Base-by-base conservation (phyloP, 64 coral and sea anemone genomes). In the Stichodactyla mertensii region DNA sequence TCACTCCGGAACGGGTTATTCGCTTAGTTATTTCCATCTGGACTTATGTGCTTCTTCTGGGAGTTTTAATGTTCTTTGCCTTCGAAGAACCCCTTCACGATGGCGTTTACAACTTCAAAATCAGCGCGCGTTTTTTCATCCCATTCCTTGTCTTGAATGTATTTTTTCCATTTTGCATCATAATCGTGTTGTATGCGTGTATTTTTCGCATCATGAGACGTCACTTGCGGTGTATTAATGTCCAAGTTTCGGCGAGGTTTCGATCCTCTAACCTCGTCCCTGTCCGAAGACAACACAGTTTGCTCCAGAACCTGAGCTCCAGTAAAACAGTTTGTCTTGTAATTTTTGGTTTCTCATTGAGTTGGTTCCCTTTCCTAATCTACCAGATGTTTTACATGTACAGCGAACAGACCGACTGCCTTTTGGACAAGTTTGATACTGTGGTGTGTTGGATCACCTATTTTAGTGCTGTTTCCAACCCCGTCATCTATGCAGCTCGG, bases 381-480 rank as follows among this genome's bases (percentile, higher is more conserved):
- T 91, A 86, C 27, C 84, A 91, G 16, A 12, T 91, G 11, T 79
- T 86, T 18, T 91, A 86, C 55, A 82, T 91, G 13, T 87, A 67
- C 6, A 82, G 85, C 66, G 27, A 87, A 57, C 71, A 91, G 54
- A 81, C 52, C 15, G 18, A 87, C 6, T 91, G 89, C 62, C 60
- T 84, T 52, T n/a, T 91, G 45, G 89, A 87, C 52, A 91, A 91
- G 79, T 11, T 82, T 11, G 85, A 91, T 61, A 87, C 77, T 6
- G 77, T 91, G 19, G 62, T 86, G 20, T 91, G 84, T 55, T 91
- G 89, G 89, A 16, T 91, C 7, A 91, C 89, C 7, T 91, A 91
- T 82, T 86, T 91, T 16, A 91, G 89, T 52, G 89, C 84, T 51
- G 85, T 91, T n/a, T 79, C 86, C 22, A 91, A 91, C 52, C 89